Evolutionary conservation across 2,797 vertebrate genomes (phyloP), one percentile per base, ranked within the genome.

Genomic region (Gallinago stenura): DNA sequence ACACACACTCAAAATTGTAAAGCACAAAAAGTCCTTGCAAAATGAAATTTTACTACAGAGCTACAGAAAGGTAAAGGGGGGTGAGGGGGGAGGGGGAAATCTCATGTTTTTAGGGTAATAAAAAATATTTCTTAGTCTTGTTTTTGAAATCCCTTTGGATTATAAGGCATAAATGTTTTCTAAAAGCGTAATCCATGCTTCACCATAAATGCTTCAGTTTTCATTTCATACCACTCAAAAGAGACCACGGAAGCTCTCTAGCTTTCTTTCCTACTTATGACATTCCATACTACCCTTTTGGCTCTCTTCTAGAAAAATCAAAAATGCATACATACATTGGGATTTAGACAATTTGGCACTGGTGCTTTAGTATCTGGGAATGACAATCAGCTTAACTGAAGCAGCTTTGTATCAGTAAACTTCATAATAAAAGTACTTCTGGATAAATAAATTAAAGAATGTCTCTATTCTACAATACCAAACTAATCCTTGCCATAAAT

Each of bases 361-460:
- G 2, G 53, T 53, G 12, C 89, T 95, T 61, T 37, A 84, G 22
- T 54, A 77, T 9, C 39, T 64, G 58, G 24, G 17, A 88, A 82
- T 37, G 86, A 90, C 76, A 81, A 83, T 43, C 87, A 84, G 22
- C 62, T 94, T 90, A 86, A 90, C 11, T 43, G 83, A 90, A 95
- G 62, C 73, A 88, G 91, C 35, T 90, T 91, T 79, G 18, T 60
- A 69, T 82, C 62, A 69, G 39, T n/a, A 68, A 87, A 93, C 56
- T 72, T 93, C 18, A 26, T 61, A 71, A 83, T 19, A 76, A 18
- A 95, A 93, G 70, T 33, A 89, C 18, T 79, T 73, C 26, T 68
- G 48, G 56, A 80, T 64, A 89, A 77, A 96, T 57, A 92, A 90
- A 83, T 39, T 79, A 64, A 88, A 57, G 2, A 90, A 45, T 0